phyloP scores from a whole-genome alignment of 2,797 vertebrate genomes.

The Echiichthys vipera region DNA sequence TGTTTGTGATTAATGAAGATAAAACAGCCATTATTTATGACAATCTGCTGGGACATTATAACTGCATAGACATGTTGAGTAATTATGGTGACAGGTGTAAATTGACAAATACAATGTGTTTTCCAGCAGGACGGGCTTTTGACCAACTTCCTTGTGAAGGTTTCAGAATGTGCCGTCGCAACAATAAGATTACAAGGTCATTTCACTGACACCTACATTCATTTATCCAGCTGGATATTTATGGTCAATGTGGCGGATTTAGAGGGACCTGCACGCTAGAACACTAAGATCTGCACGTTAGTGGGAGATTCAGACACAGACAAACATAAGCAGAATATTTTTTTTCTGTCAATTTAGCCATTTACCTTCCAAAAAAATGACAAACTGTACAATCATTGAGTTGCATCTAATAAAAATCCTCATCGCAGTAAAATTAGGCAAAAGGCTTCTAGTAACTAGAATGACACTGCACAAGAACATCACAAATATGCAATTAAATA shows the following conservation, averaged over 20 bases:
- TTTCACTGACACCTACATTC: slow-evolving; percentile 26
- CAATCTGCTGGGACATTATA: neutral
- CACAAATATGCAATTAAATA: neutral
- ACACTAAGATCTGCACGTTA: neutral
- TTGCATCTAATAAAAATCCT: neutral
- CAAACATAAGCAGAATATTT: neutral
- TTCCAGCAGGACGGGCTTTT: slow-evolving; percentile 37
- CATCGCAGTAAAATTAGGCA: neutral
- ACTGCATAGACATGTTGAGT: neutral
- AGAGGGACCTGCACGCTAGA: slow-evolving; percentile 2
- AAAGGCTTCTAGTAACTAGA: neutral
- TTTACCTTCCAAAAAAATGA: neutral
- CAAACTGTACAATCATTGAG: neutral
- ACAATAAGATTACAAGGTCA: slow-evolving; percentile 45
- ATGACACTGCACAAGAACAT: neutral
- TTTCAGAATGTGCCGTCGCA: slow-evolving; percentile 20
- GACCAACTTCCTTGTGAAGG: slow-evolving; percentile 22
- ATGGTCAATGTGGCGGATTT: slow-evolving; percentile 13
- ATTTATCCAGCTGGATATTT: slow-evolving; percentile 70
- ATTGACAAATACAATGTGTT: neutral
- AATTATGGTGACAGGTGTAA: slow-evolving; percentile 4
- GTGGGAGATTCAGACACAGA: neutral
- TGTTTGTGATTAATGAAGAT: slow-evolving; percentile 29
- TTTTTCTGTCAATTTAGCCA: neutral
- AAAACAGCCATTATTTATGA: slow-evolving; percentile 5